Percentiles rank a stretch among this genome's conserved stretches.
Evolutionary conservation across 2,113 vertebrate species (phyloP).

Genomic region (Xenotilapia longispinis): DNA sequence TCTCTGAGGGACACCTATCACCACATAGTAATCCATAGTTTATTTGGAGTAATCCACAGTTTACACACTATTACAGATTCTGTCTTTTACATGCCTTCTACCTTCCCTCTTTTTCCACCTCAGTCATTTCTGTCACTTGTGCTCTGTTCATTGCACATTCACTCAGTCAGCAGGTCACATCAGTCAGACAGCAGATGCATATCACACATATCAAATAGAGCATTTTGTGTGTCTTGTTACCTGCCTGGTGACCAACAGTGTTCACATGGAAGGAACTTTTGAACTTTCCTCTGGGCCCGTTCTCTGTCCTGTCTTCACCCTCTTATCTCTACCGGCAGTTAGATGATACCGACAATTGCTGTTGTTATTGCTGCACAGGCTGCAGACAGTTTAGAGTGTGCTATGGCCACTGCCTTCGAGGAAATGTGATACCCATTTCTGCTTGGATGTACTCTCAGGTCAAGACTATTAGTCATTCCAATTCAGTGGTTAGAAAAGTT

Average conservation of each 20-base stretch:
- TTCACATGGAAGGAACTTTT: not conserved
- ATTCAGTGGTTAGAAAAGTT: not conserved
- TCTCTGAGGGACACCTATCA: not conserved
- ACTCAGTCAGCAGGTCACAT: constrained; percentile 9
- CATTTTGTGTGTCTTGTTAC: not conserved
- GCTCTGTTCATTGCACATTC: constrained; percentile 11
- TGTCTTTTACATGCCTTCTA: not conserved
- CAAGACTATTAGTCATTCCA: constrained; percentile 2
- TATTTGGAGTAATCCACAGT: not conserved
- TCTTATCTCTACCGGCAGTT: not conserved
- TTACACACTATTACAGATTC: not conserved
- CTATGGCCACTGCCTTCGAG: not conserved
- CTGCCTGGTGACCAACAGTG: not conserved
- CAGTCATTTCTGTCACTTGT: not conserved
- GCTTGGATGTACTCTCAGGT: constrained; percentile 7
- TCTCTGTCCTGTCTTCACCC: not conserved
- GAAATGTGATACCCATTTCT: constrained; percentile 39
- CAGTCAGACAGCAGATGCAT: constrained; percentile 21
- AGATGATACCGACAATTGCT: not conserved
- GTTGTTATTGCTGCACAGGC: not conserved
- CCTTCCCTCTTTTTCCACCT: not conserved
- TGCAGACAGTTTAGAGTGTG: constrained; percentile 25
- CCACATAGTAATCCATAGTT: not conserved
- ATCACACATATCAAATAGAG: constrained; percentile 22
- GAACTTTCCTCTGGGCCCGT: not conserved